Conservation (phyloP, 1,140 invertebrate genomes). For the Diachasmimorpha longicaudata region DNA sequence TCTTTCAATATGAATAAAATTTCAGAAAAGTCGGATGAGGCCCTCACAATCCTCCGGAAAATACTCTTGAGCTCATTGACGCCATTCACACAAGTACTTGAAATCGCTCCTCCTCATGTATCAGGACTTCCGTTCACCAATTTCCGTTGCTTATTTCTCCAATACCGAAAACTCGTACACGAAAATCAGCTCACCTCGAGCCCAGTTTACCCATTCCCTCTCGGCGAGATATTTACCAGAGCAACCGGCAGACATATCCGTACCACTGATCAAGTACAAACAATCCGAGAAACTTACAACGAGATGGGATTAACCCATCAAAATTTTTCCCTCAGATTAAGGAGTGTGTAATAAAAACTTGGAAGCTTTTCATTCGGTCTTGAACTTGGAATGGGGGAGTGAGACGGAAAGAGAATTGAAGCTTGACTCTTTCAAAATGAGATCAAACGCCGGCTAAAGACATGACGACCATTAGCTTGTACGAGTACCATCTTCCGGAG, state of each 20-base stretch:
- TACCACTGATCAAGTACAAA: neutral
- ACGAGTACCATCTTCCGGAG: conserved; percentile 23
- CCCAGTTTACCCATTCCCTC: neutral
- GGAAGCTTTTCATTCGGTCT: neutral
- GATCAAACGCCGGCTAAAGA: conserved; percentile 44
- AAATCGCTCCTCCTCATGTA: neutral
- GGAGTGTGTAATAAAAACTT: neutral
- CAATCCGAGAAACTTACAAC: neutral
- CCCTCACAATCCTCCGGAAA: neutral
- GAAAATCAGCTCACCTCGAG: too few relatives aligned
- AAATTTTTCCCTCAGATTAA: neutral
- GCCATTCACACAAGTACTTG: neutral
- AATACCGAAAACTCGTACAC: neutral
- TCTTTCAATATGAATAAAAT: neutral
- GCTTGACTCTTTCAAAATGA: conserved; percentile 44
- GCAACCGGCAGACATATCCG: neutral
- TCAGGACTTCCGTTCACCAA: neutral
- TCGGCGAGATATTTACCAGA: neutral
- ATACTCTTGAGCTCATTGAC: neutral
- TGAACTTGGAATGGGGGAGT: neutral
- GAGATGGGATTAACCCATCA: neutral
- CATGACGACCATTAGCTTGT: conserved; percentile 40
- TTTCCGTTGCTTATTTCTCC: neutral
- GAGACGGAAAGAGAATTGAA: conserved; percentile 6
- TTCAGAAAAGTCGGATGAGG: neutral